Evolutionary conservation across 2,113 vertebrate genomes (phyloP).

Genomic region (Pan paniscus): DNA sequence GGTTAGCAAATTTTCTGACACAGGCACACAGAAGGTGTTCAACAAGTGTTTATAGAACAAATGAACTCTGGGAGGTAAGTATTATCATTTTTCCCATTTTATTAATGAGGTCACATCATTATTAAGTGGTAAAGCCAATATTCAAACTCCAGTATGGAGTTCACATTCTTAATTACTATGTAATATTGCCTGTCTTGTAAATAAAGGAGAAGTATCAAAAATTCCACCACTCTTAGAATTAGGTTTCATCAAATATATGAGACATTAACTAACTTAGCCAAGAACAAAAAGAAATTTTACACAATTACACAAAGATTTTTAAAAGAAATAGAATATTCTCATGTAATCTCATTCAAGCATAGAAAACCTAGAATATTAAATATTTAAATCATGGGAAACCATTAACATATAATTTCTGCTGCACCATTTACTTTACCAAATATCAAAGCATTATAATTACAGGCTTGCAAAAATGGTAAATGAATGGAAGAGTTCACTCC

Average conservation of each 20-base stretch:
- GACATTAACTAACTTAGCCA: neutral
- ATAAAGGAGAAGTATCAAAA: neutral
- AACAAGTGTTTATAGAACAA: neutral
- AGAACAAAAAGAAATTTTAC: neutral
- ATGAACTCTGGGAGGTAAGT: neutral
- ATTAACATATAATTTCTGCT: neutral
- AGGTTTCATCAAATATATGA: neutral
- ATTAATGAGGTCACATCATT: neutral
- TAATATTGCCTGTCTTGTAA: neutral
- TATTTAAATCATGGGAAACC: neutral
- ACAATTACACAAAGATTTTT: neutral
- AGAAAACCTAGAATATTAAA: constrained; percentile 16
- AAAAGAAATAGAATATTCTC: neutral
- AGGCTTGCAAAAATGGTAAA: constrained; percentile 38
- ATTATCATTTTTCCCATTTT: neutral
- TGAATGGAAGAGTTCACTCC: neutral
- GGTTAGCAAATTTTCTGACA: neutral
- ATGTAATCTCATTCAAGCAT: constrained; percentile 15
- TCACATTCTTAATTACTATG: neutral
- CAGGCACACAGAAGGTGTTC: neutral
- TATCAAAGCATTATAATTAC: neutral
- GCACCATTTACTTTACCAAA: constrained; percentile 25
- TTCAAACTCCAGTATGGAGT: neutral
- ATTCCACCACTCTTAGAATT: neutral
- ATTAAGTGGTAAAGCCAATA: neutral